Evolutionary conservation across 2,797 vertebrate species (phyloP).

Genomic region (Lemur catta): DNA sequence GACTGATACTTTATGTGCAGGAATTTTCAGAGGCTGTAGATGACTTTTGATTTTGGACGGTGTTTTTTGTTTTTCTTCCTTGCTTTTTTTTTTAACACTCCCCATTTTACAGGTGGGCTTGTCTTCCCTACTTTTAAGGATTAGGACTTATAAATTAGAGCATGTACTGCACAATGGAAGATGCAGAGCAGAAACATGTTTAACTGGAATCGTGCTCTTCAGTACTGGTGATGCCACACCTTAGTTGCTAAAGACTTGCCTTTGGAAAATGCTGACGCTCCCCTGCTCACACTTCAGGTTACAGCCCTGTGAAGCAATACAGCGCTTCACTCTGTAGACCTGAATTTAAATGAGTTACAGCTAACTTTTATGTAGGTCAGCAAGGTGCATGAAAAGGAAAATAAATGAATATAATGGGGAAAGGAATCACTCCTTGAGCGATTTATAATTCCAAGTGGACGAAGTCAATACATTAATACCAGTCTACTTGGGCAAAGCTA

Average conservation of each 20-base stretch:
- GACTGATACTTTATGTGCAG: not conserved
- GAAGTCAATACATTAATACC: not conserved
- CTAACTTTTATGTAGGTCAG: conserved; percentile 60
- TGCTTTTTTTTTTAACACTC: not conserved
- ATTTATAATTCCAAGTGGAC: not conserved
- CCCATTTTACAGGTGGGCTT: not conserved
- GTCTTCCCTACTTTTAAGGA: not conserved
- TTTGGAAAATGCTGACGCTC: conserved; percentile 51
- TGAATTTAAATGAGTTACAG: conserved; percentile 58
- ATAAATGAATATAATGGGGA: not conserved
- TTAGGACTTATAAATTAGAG: not conserved
- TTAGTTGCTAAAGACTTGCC: conserved; percentile 61
- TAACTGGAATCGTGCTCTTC: conserved; percentile 47
- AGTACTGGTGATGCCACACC: conserved; percentile 42
- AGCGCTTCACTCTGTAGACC: not conserved
- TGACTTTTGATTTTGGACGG: not conserved
- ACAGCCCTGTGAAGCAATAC: conserved; percentile 56
- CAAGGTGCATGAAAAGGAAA: not conserved
- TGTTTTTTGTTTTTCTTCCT: conserved; percentile 10
- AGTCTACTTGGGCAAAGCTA: not conserved
- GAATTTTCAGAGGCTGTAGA: conserved; percentile 2
- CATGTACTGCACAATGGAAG: not conserved
- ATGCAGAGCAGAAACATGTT: conserved; percentile 61
- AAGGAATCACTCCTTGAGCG: not conserved
- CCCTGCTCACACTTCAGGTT: conserved; percentile 13